A percentile compares a stretch with the other conserved stretches of the same genome.
phyloP scores from a whole-genome alignment of 2,113 vertebrate genomes.

The Podarcis raffonei region DNA sequence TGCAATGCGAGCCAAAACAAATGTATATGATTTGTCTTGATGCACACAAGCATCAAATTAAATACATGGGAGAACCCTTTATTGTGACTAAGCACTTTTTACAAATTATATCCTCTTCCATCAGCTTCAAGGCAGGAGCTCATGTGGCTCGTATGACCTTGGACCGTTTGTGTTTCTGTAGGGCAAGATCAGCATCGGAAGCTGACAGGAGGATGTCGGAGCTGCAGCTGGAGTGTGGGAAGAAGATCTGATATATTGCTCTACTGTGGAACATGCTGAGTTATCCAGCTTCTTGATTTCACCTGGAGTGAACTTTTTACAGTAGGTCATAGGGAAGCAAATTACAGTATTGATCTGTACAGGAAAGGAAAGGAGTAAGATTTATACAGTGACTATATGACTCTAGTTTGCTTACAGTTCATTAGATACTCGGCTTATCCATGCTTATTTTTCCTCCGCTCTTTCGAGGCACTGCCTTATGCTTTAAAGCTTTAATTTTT shows the following conservation, averaged over 20 bases:
- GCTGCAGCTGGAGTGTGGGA: neutral
- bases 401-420: neutral
- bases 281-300: neutral
- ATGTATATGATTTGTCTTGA: neutral
- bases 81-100: constrained; percentile 22
- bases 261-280: neutral
- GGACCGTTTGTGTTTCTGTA: neutral
- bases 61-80: neutral
- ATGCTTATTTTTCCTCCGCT: too few species aligned
- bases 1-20: neutral
- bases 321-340: neutral
- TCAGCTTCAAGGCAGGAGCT: neutral
- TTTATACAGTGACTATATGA: neutral
- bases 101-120: neutral
- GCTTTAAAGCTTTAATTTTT: too few species aligned
- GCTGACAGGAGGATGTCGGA: neutral
- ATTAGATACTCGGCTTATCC: too few species aligned
- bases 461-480: too few species aligned
- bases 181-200: constrained; percentile 18
- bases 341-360: constrained; percentile 24
- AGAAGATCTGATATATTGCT: constrained; percentile 4
- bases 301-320: neutral
- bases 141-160: neutral
- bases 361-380: neutral
- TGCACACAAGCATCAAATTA: constrained; percentile 11